Evolutionary conservation across 1,140 invertebrate genomes (phyloP).

Genomic region (Calliphora vicina): DNA sequence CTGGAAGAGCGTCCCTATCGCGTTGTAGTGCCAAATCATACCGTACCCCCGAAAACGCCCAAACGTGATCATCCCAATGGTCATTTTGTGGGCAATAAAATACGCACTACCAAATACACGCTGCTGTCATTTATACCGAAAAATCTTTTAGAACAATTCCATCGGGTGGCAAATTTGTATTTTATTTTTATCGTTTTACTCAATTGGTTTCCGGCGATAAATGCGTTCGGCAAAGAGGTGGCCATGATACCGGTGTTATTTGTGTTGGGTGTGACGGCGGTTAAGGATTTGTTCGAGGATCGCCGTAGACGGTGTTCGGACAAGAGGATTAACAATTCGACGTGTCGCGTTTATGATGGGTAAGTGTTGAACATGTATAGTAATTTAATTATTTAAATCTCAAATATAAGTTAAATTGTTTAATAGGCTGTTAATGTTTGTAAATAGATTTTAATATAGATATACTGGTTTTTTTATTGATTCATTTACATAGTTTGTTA

Average conservation of each 20-base stretch:
- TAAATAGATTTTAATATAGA: no score
- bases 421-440: no score
- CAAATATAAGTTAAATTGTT: no score
- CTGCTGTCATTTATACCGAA: constrained; percentile 93
- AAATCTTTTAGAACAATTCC: constrained; percentile 97
- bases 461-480: no score
- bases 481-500: no score
- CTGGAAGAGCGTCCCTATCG: constrained; percentile 75
- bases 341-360: constrained; percentile 89
- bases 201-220: constrained; percentile 93
- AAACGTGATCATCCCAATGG: constrained; percentile 85
- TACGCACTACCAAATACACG: constrained; percentile 96
- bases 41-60: constrained; percentile 79
- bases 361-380: constrained; percentile 70
- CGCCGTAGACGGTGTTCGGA: constrained; percentile 87
- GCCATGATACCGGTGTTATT: constrained; percentile 94
- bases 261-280: constrained; percentile 94
- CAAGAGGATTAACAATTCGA: constrained; percentile 91
- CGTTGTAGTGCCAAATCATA: constrained; percentile 82
- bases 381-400: no score
- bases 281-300: constrained; percentile 98
- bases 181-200: constrained; percentile 96
- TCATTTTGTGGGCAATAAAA: constrained; percentile 79
- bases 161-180: constrained; percentile 96
- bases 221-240: constrained; percentile 96